phyloP scores from a whole-genome alignment of 2,888 invertebrate genomes.

The Zygothrica quintamaculata region DNA sequence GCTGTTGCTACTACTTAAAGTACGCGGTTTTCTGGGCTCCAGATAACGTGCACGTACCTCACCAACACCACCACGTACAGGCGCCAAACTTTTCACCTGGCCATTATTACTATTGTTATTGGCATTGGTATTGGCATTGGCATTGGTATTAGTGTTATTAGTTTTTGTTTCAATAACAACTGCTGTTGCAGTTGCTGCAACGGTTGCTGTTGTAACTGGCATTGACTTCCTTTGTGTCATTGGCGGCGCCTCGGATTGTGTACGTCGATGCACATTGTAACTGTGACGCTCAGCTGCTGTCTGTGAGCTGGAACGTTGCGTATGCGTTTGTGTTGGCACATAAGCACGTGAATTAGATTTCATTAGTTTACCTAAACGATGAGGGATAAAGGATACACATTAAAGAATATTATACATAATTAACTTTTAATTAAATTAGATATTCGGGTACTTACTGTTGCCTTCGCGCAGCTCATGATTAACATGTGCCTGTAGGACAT shows the following conservation, averaged over 20 bases:
- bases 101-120: no score
- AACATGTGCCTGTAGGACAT: slow-evolving; percentile 68
- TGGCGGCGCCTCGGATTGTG: slow-evolving; percentile 83
- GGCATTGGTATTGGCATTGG: no score
- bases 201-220: slow-evolving; percentile 7
- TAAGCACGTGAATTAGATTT: slow-evolving; percentile 83
- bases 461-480: slow-evolving; percentile 81
- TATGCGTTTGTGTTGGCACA: slow-evolving; percentile 82
- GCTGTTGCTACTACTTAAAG: slow-evolving; percentile 21
- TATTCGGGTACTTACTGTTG: slow-evolving; percentile 69
- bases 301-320: slow-evolving; percentile 70
- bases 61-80: slow-evolving; percentile 62
- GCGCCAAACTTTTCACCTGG: slow-evolving; percentile 9
- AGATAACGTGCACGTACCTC: slow-evolving; percentile 87
- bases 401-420: no score
- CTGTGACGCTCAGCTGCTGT: slow-evolving; percentile 68
- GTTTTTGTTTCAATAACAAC: slow-evolving; percentile 8
- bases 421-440: no score
- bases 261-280: slow-evolving; percentile 80
- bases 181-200: neutral
- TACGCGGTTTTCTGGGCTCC: slow-evolving; percentile 85
- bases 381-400: neutral
- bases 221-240: slow-evolving; percentile 43
- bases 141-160: slow-evolving; percentile 3
- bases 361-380: slow-evolving; percentile 76